Base-by-base conservation (phyloP, 2,888 invertebrate genomes). In the Heliconius cydno region DNA sequence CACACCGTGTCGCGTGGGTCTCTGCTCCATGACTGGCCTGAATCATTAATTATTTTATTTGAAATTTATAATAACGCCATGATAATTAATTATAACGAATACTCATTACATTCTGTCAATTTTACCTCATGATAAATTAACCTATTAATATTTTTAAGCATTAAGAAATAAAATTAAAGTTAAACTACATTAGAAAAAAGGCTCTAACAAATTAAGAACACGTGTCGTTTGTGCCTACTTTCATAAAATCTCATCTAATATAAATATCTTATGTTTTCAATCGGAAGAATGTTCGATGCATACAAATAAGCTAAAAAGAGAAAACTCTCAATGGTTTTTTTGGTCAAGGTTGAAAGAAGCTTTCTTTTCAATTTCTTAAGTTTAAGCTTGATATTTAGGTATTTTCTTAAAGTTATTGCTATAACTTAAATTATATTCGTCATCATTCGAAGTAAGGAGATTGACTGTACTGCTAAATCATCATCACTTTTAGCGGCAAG, bases 261-360 rank as follows among this genome's bases (percentile, higher is more conserved):
- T 65, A 6, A 65, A 28, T 15, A 28, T 15, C 13, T 28, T 65
- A 65, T 25, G 22, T 34, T 10, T 34, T 67, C 67, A 34, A 67
- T 34, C 34, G 34, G 30, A 67, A 34, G 67, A 67, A 66, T 63
- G 22, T 67, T 34, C 67, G 34, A 67, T 67, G 67, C 34, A 67
- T 67, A 67, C 34, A 34, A 30, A 67, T 67, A 12, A 67, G 67
- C 30, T 34, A 1, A 28, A 65, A 67, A 67, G 67, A 67, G 67
- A 67, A 67, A 67, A 67, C 22, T 66, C 30, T 30, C 60, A 34
- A 22, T 67, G 67, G 67, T 30, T 67, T 67, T 66, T 67, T 67
- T 67, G 30, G 67, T 34, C 22, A 34, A 67, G 67, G 34, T 67
- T 67, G 22, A 34, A 15, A 67, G 67, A 60, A 60, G 60, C 67